Evolutionary conservation across 2,888 invertebrate species (phyloP), one percentile per base, ranked within the genome.

Genomic region (Andrena praecox): DNA sequence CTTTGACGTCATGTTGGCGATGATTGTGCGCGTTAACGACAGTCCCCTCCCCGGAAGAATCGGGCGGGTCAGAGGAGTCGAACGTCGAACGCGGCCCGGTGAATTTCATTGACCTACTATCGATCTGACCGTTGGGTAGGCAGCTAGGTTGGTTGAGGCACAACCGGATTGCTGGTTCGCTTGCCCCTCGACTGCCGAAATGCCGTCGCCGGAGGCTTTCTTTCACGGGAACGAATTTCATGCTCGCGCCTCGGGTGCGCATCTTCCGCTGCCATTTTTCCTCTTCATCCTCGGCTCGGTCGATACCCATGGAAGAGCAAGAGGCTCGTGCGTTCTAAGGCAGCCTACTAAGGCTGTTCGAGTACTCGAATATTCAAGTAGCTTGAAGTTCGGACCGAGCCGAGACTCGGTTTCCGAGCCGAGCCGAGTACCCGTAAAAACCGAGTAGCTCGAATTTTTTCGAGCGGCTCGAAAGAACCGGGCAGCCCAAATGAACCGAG

Each of bases 71-170:
- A 77, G 64, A 27, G 54, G 88, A 88, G 20, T 12, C 84, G 83
- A 84, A 80, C 87, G 87, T 85, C 84, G 84, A 81, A 81, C 77
- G 31, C 72, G 77, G 67, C 82, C 86, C 77, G 77, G 87, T 92
- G 93, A 93, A 93, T 93, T 91, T 80, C 91, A 93, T 93, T 93
- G 92, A 93, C 93, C 93, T 84, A 93, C 90, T 90, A 92, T 91
- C 82, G 87, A 84, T 27, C 67, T 67, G 76, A 6, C 66, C 63
- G 82, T 87, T 87, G 86, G 89, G 84, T 89, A 88, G 89, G 88
- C 82, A 84, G 84, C 84, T 89, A 86, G 90, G 85, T 88, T 86
- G 89, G 89, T 87, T 86, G 87, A 75, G 68, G 74, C 77, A 75
- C 87, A 88, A 89, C 91, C 90, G 91, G 89, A 86, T n/a, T 52